phyloP scores from a whole-genome alignment of 2,888 invertebrate species.

The Lithophane semibrunnea region DNA sequence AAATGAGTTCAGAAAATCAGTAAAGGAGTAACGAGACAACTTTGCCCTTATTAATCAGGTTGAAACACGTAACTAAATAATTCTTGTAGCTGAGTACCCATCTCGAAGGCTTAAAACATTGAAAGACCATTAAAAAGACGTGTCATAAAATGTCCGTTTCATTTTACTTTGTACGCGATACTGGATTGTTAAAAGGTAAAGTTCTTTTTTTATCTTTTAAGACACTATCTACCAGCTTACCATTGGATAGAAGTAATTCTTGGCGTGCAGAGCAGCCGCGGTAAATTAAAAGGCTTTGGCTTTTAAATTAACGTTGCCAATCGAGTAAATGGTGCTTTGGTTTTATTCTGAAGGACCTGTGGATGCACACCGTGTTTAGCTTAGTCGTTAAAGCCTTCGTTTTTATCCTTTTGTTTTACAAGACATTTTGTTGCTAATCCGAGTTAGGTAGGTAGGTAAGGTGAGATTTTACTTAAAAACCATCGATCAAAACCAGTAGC shows the following conservation, averaged over 20 bases:
- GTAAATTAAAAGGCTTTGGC: conserved; percentile 46
- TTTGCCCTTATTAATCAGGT: conserved; percentile 57
- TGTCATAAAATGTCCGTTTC: conserved; percentile 64
- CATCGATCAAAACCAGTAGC: neutral
- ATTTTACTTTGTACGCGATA: conserved; percentile 64
- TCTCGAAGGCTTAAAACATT: conserved; percentile 63
- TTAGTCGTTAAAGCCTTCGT: conserved; percentile 1
- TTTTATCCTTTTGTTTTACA: conserved; percentile 1
- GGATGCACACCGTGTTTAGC: conserved; percentile 16
- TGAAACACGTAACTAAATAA: conserved; percentile 50
- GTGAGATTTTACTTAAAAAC: neutral
- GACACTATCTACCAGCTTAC: conserved; percentile 45
- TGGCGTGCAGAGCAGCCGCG: conserved; percentile 28
- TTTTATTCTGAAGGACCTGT: conserved; percentile 38
- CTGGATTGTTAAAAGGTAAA: conserved; percentile 65
- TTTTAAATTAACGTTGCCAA: conserved; percentile 54
- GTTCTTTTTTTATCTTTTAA: conserved; percentile 56
- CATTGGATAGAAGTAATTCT: conserved; percentile 48
- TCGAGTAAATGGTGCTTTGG: conserved; percentile 43
- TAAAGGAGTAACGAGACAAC: conserved; percentile 63
- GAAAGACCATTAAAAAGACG: conserved; percentile 67
- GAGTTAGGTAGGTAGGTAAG: neutral
- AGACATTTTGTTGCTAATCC: neutral
- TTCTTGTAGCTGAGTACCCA: conserved; percentile 44
- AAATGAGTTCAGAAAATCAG: conserved; percentile 60